Conservation (phyloP, 2,113 vertebrate species). For the Pterophyllum scalare region DNA sequence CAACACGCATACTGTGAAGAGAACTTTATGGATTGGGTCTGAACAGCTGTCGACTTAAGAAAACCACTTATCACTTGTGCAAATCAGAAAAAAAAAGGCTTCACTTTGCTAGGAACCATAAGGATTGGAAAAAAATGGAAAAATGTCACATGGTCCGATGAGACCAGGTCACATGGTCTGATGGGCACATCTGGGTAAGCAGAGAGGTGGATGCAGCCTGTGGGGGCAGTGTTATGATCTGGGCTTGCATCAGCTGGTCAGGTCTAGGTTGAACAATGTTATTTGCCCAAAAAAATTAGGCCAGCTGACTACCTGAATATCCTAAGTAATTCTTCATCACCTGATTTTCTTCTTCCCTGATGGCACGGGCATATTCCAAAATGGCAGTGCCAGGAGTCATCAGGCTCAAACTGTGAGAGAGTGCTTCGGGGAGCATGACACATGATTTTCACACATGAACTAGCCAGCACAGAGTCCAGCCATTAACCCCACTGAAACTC, state of each 20-base stretch:
- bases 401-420: background rate
- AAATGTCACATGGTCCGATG: background rate
- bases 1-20: background rate
- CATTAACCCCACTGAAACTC: background rate
- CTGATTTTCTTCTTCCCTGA: background rate
- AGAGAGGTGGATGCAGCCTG: background rate
- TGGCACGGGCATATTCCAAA: rapidly evolving
- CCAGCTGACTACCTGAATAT: background rate
- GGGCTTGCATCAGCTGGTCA: background rate
- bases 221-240: background rate
- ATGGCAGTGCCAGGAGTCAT: background rate
- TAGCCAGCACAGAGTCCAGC: background rate
- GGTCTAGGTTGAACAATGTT: background rate
- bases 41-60: background rate
- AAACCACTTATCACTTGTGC: background rate
- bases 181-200: background rate
- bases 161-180: background rate
- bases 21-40: background rate
- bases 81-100: background rate
- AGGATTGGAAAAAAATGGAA: background rate
- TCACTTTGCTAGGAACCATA: background rate
- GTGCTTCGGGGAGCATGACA: too few species aligned
- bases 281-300: background rate
- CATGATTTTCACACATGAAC: background rate
- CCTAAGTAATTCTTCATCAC: background rate